These are phyloP conservation scores for Eurystomus gularis DNA, from an alignment of 2,113 vertebrate species.

Conservation along the genomic window DNA sequence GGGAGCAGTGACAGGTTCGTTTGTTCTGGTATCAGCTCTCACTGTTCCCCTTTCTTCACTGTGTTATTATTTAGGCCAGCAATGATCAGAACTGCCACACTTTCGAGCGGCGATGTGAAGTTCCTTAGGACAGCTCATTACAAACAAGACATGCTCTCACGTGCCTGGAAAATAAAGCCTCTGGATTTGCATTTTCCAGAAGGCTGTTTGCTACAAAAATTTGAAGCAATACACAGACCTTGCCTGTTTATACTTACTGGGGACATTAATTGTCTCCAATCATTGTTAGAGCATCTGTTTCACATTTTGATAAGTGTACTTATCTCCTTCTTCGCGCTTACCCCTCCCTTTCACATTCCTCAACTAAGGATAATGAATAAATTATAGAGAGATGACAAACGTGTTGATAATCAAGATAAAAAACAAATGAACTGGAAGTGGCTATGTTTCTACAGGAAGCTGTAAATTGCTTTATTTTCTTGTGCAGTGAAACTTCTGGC, in stretches of 20 bases:
- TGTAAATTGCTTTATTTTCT: conserved; percentile 76
- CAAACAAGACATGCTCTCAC: conserved; percentile 5
- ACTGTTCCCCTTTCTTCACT: background rate
- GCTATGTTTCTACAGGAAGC: conserved; percentile 56
- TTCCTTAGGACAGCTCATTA: conserved; percentile 45
- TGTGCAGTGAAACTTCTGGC: conserved; percentile 44
- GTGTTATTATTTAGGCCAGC: conserved; percentile 4
- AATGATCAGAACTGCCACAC: background rate
- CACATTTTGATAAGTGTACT: conserved; percentile 78
- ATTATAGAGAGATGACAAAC: conserved; percentile 76
- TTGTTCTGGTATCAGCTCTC: background rate
- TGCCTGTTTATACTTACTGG: conserved; percentile 61
- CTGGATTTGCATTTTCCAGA: conserved; percentile 67
- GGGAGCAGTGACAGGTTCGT: background rate
- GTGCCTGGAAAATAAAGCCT: conserved; percentile 66
- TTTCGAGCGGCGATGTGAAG: background rate
- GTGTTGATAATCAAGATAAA: conserved; percentile 78
- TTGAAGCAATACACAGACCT: conserved; percentile 42
- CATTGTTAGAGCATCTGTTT: conserved; percentile 79
- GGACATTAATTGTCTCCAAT: conserved; percentile 79
- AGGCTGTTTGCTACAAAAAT: conserved; percentile 55
- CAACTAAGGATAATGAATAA: conserved; percentile 79
- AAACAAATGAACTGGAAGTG: conserved; percentile 75
- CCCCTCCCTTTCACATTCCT: conserved; percentile 65
- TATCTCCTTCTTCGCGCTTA: conserved; percentile 57